Conservation (phyloP, 2,113 vertebrate genomes). For the Forbesichthys papilliferus region DNA sequence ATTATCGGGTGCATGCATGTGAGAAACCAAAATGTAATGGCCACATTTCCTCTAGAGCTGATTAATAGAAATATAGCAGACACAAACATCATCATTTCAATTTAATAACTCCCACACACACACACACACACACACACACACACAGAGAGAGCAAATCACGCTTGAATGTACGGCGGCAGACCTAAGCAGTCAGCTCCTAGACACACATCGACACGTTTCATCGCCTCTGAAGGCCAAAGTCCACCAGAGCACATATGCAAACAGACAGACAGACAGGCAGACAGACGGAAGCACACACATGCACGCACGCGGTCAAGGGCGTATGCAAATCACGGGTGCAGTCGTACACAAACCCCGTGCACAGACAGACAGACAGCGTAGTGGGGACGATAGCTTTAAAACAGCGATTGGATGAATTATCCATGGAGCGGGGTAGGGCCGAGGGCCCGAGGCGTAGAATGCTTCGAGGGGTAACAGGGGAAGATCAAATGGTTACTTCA, state of each 20-base stretch:
- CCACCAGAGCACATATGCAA: background rate
- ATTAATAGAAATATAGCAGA: background rate
- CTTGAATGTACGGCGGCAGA: no score
- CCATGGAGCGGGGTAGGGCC: background rate
- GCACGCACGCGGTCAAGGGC: background rate
- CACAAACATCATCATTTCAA: background rate
- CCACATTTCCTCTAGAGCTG: background rate
- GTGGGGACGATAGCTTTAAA: conserved; percentile 34
- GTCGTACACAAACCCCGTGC: background rate
- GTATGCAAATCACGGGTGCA: no score
- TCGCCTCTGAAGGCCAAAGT: background rate
- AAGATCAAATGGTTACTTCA: conserved; percentile 53
- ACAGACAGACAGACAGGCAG: background rate
- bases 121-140: conserved; percentile 11
- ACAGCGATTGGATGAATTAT: conserved; percentile 55
- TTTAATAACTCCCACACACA: background rate
- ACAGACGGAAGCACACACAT: background rate
- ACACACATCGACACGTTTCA: no score
- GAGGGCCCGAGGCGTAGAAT: conserved; percentile 24
- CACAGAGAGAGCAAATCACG: background rate
- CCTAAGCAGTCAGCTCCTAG: no score
- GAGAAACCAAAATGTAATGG: no score
- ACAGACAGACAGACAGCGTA: conserved; percentile 6
- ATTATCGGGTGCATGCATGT: no score
- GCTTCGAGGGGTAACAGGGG: conserved; percentile 11